phyloP scores from a whole-genome alignment of 2,113 vertebrate species.

The Mormoops blainvillei region DNA sequence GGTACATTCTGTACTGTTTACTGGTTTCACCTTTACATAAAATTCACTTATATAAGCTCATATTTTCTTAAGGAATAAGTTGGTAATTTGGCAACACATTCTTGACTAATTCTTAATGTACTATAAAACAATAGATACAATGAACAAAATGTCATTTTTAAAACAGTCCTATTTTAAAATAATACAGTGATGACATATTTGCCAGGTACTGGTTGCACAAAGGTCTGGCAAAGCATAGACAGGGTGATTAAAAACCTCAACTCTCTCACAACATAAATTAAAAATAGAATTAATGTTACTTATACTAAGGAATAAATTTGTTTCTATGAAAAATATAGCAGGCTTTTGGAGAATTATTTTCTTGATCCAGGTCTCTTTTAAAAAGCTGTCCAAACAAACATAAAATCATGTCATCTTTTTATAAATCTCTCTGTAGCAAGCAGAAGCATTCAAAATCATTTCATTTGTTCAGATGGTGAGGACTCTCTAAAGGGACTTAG shows the following conservation, averaged over 20 bases:
- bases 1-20: neutral
- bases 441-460: slow-evolving; percentile 72
- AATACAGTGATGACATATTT: neutral
- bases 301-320: slow-evolving; percentile 31
- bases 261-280: neutral
- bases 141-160: neutral
- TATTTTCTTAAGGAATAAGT: neutral
- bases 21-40: neutral
- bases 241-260: neutral
- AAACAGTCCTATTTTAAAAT: neutral
- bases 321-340: slow-evolving; percentile 51
- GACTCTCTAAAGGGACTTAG: slow-evolving; percentile 59
- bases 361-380: slow-evolving; percentile 26
- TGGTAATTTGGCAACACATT: neutral
- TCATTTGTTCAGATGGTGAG: slow-evolving; percentile 56
- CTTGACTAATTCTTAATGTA: neutral
- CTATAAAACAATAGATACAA: neutral
- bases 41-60: neutral
- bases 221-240: neutral
- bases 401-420: slow-evolving; percentile 63
- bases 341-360: slow-evolving; percentile 42
- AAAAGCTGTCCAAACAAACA: slow-evolving; percentile 53
- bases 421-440: slow-evolving; percentile 61
- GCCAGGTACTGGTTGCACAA: neutral
- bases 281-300: slow-evolving; percentile 49